Conservation (phyloP, 2,113 vertebrate genomes). For the Xyliphius kryptos region DNA sequence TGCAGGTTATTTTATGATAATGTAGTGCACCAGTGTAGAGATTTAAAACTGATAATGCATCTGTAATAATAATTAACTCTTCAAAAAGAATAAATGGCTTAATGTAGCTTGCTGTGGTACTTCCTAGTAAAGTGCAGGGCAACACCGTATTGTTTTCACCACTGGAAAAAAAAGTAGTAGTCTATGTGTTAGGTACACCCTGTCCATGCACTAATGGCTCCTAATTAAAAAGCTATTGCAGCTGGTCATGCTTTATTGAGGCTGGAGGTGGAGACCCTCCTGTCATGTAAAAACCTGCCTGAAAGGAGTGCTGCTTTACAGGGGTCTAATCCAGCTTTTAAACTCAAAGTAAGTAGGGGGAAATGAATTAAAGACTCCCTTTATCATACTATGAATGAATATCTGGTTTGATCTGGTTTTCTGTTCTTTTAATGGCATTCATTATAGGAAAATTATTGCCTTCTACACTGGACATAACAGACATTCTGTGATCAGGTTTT, state of each 20-base stretch:
- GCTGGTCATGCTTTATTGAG: slow-evolving; percentile 56
- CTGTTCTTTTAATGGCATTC: slow-evolving; percentile 35
- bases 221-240: slow-evolving; percentile 46
- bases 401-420: slow-evolving; percentile 46
- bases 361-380: slow-evolving; percentile 36
- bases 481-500: no score
- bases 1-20: no score
- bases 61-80: no score
- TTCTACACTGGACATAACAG: background rate
- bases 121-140: no score
- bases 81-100: no score
- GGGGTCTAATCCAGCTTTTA: slow-evolving; percentile 51
- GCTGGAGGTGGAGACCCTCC: slow-evolving; percentile 44
- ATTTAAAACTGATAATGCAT: no score
- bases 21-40: no score
- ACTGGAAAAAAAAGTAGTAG: no score
- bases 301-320: slow-evolving; percentile 53
- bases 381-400: slow-evolving; percentile 39
- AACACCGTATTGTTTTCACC: no score
- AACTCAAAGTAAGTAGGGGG: no score
- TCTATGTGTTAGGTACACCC: slow-evolving; percentile 14
- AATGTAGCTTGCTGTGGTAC: no score
- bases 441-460: slow-evolving; percentile 27
- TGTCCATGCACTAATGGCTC: slow-evolving; percentile 44
- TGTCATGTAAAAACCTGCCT: slow-evolving; percentile 50